Evolutionary conservation across 2,888 invertebrate species (phyloP).

Genomic region (Idaea aversata): DNA sequence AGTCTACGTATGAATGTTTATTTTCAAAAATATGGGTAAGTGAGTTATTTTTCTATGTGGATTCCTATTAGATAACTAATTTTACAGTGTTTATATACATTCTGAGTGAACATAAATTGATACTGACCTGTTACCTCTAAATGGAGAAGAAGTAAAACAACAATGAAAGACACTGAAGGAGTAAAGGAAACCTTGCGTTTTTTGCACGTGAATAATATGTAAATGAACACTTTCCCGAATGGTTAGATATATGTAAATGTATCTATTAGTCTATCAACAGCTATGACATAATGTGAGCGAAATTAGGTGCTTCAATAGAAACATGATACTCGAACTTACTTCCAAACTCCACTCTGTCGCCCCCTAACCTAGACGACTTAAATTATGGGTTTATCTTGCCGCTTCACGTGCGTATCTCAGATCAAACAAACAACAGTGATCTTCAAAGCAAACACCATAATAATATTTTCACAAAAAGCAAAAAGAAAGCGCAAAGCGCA

Average conservation of each 20-base stretch:
- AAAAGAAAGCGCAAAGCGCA: neutral
- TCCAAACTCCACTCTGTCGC: neutral
- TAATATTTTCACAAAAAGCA: neutral
- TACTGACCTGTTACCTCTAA: too few species aligned
- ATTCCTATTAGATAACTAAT: too few species aligned
- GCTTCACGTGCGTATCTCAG: neutral
- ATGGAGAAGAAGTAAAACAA: too few species aligned
- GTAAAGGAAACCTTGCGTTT: too few species aligned
- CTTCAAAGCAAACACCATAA: neutral
- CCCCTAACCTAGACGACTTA: neutral
- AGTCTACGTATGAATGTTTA: too few species aligned
- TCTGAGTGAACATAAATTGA: too few species aligned
- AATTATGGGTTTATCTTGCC: neutral
- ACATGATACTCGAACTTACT: slow-evolving; percentile 52
- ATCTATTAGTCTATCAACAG: slow-evolving; percentile 56
- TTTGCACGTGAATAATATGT: neutral
- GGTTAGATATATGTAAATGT: neutral
- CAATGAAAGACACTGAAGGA: slow-evolving; percentile 7
- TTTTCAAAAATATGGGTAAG: too few species aligned
- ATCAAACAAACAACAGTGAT: neutral
- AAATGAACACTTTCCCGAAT: slow-evolving; percentile 16
- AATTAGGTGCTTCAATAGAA: slow-evolving; percentile 62
- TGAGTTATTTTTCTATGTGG: too few species aligned
- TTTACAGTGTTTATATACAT: too few species aligned
- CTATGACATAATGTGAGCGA: slow-evolving; percentile 75